These are phyloP conservation scores for Drosophila ficusphila DNA, from an alignment of 1,140 invertebrate species.

Conservation along the genomic window DNA sequence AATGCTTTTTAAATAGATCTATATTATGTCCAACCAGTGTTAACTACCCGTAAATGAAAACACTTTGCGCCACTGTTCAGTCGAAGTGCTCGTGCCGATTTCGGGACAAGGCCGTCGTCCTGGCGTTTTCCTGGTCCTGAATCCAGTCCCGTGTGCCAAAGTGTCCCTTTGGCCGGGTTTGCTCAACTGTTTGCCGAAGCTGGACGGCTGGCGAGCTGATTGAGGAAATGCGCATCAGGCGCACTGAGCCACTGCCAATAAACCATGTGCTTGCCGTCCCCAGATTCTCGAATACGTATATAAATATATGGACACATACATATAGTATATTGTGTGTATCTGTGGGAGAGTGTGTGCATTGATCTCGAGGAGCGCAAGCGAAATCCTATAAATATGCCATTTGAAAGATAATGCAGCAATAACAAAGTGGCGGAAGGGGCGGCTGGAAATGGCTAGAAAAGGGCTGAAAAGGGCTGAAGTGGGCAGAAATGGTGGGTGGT, in stretches of 20 bases:
- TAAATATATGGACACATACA: background rate
- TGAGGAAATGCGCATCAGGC: constrained; percentile 79
- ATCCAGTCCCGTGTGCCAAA: background rate
- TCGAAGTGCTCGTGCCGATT: background rate
- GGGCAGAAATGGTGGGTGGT: background rate
- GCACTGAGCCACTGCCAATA: constrained; percentile 79
- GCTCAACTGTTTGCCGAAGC: constrained; percentile 65
- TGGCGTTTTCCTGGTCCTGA: background rate
- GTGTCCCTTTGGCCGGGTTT: constrained; percentile 40
- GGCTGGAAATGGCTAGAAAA: background rate
- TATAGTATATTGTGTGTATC: background rate
- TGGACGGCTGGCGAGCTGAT: constrained; percentile 65
- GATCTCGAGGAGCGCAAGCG: constrained; percentile 35
- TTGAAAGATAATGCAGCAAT: constrained; percentile 83
- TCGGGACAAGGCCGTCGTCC: background rate
- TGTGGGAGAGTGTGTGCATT: constrained; percentile 28
- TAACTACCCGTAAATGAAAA: background rate
- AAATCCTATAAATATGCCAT: constrained; percentile 84
- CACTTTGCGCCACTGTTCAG: background rate
- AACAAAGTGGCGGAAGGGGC: constrained; percentile 59
- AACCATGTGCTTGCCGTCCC: constrained; percentile 47
- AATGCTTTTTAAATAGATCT: no score
- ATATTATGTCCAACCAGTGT: no score
- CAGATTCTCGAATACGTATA: background rate
- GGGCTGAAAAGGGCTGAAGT: constrained; percentile 5